Evolutionary conservation across 1,140 invertebrate genomes (phyloP).

Genomic region (Cryptotermes secundus): DNA sequence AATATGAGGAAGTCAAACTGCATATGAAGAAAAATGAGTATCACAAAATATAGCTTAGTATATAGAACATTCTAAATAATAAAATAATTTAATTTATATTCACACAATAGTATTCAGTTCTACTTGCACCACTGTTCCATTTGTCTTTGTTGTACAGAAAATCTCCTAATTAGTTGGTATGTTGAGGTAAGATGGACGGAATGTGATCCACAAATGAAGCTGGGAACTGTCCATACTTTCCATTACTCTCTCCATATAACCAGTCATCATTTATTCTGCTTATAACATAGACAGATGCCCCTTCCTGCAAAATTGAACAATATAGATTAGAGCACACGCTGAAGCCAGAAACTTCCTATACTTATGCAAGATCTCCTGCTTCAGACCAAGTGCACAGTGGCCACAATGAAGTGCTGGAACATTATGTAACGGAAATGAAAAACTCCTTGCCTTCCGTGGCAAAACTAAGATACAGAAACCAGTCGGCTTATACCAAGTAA

Average conservation of each 20-base stretch:
- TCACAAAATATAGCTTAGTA: not conserved
- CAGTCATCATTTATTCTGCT: conserved; percentile 75
- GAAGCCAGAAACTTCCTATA: no score
- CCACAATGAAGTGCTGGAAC: no score
- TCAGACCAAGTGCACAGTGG: no score
- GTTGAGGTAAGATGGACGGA: conserved; percentile 42
- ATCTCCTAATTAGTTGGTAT: not conserved
- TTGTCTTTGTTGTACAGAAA: no score
- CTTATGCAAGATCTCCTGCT: no score
- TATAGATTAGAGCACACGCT: no score
- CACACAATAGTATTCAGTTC: not conserved
- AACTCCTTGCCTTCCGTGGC: no score
- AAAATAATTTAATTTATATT: conserved; percentile 11
- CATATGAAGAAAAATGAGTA: no score
- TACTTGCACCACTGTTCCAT: not conserved
- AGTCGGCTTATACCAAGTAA: no score
- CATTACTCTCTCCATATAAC: conserved; percentile 72
- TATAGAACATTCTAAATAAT: not conserved
- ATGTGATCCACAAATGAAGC: conserved; percentile 71
- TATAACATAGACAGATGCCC: conserved; percentile 68
- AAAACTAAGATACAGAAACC: no score
- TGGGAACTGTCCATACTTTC: conserved; percentile 75
- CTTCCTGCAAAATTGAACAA: conserved; percentile 52
- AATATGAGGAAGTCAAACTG: no score
- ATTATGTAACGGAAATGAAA: no score